Percentiles rank a stretch among this genome's conserved stretches.
Evolutionary conservation across 2,113 vertebrate species (phyloP).

Genomic region (Lota lota): DNA sequence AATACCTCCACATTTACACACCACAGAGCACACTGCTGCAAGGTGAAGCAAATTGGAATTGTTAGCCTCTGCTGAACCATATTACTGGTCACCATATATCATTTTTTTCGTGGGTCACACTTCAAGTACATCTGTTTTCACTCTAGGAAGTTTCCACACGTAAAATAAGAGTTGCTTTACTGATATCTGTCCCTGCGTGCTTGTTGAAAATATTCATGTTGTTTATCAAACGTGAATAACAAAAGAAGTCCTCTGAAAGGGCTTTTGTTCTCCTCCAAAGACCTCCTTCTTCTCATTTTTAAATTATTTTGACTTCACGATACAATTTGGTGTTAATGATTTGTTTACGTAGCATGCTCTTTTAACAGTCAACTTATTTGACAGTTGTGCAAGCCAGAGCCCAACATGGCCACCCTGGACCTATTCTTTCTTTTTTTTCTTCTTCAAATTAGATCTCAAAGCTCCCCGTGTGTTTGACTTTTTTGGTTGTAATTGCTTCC

Average conservation of each 20-base stretch:
- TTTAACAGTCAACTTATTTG: slow-evolving; percentile 73
- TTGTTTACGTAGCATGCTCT: slow-evolving; percentile 71
- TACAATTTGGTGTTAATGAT: slow-evolving; percentile 61
- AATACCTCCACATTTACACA: slow-evolving; percentile 88
- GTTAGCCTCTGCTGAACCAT: slow-evolving; percentile 86
- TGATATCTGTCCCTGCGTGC: slow-evolving; percentile 47
- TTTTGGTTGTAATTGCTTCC: slow-evolving; percentile 73
- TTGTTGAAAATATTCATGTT: slow-evolving; percentile 44
- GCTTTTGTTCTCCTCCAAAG: too few relatives aligned
- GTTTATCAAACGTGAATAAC: slow-evolving; percentile 39
- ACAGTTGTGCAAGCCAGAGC: slow-evolving; percentile 79
- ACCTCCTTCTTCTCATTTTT: too few relatives aligned
- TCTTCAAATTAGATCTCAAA: slow-evolving; percentile 67
- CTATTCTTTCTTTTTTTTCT: slow-evolving; percentile 25
- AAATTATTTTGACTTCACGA: slow-evolving; percentile 40
- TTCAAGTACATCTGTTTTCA: slow-evolving; percentile 94
- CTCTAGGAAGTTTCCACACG: slow-evolving; percentile 87
- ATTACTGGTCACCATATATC: slow-evolving; percentile 91
- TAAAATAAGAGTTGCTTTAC: slow-evolving; percentile 79
- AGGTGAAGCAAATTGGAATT: slow-evolving; percentile 95
- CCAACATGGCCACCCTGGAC: slow-evolving; percentile 40
- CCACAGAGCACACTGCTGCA: slow-evolving; percentile 86
- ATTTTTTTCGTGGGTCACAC: slow-evolving; percentile 89
- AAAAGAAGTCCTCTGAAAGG: too few relatives aligned
- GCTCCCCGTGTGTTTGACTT: slow-evolving; percentile 72